phyloP scores from a whole-genome alignment of 2,113 vertebrate species.

The Grammomys surdaster region DNA sequence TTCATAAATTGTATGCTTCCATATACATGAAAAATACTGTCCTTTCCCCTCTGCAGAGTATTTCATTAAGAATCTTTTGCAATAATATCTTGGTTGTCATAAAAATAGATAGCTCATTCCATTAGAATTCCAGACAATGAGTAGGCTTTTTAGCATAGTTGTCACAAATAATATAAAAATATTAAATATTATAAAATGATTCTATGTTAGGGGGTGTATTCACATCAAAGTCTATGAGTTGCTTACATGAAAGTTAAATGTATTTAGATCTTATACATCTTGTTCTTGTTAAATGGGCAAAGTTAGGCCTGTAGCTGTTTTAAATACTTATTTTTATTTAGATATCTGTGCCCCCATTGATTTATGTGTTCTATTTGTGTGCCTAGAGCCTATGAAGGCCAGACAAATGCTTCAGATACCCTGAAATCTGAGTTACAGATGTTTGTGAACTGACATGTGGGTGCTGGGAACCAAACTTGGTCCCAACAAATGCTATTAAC shows the following conservation, averaged over 20 bases:
- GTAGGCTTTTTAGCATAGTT: constrained; percentile 11
- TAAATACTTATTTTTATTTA: not conserved
- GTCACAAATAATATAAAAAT: constrained; percentile 46
- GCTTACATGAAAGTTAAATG: constrained; percentile 32
- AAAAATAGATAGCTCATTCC: not conserved
- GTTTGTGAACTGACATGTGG: not conserved
- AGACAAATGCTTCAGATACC: not conserved
- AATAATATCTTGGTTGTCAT: not conserved
- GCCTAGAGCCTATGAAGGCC: not conserved
- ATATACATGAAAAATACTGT: not conserved
- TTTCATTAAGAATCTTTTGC: not conserved
- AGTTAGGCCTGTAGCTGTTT: not conserved
- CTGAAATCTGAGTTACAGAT: not conserved
- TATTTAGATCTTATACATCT: not conserved
- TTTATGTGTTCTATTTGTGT: not conserved
- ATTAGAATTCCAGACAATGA: constrained; percentile 54
- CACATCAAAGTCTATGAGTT: not conserved
- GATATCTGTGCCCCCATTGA: not conserved
- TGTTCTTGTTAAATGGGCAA: not conserved
- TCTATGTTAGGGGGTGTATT: not conserved
- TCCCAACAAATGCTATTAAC: not conserved
- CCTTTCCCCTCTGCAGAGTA: too few relatives aligned
- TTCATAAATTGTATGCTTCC: not conserved
- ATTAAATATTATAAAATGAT: constrained; percentile 47
- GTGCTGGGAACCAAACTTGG: not conserved